A percentile compares a stretch with the other conserved stretches of the same genome.
These are phyloP conservation scores for Microctonus aethiopoides DNA, from an alignment of 2,888 invertebrate species.

Conservation along the genomic window DNA sequence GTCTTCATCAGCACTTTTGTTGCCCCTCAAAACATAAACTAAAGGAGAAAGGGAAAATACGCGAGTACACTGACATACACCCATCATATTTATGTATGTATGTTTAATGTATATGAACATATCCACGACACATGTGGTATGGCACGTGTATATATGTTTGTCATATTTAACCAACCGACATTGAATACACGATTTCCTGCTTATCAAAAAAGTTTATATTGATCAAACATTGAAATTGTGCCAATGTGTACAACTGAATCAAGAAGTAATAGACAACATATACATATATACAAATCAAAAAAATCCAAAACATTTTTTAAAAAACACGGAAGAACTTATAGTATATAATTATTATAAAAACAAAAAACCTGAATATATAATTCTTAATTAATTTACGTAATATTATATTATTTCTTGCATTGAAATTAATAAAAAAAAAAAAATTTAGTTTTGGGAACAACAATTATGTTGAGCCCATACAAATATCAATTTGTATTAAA, in stretches of 20 bases:
- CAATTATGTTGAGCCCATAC: too few relatives aligned
- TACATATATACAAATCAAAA: too few relatives aligned
- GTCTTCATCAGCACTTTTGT: conserved; percentile 47
- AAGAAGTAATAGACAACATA: neutral
- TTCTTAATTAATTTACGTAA: neutral
- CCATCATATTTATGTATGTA: too few relatives aligned
- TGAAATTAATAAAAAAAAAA: too few relatives aligned
- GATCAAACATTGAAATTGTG: conserved; percentile 6
- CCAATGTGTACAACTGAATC: neutral
- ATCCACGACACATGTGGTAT: conserved; percentile 28
- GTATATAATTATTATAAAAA: neutral
- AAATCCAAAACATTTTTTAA: neutral
- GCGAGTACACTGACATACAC: neutral
- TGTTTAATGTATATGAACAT: neutral
- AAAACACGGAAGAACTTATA: too few relatives aligned
- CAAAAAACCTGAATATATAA: too few relatives aligned
- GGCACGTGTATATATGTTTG: conserved; percentile 31
- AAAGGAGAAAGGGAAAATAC: neutral
- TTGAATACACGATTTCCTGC: conserved; percentile 32
- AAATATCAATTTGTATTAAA: too few relatives aligned
- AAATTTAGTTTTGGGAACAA: too few relatives aligned
- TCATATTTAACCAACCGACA: conserved; percentile 38
- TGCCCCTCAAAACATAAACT: conserved; percentile 9
- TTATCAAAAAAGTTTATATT: conserved; percentile 9
- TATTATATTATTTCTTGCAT: neutral